Conservation (phyloP, 2,797 vertebrate genomes). For the Betta splendens region DNA sequence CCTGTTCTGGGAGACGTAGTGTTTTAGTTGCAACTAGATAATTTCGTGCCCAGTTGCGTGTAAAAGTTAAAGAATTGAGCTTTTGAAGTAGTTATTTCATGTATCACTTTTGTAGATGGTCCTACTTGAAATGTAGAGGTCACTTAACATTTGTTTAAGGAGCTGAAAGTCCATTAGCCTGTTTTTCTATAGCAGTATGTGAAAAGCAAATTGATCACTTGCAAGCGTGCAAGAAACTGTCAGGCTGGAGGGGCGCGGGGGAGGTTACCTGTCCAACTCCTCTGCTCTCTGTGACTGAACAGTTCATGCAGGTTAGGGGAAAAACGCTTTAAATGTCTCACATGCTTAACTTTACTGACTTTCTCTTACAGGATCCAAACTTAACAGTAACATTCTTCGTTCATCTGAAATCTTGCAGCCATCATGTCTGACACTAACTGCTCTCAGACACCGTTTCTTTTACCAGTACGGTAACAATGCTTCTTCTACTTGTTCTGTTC, state of each 20-base stretch:
- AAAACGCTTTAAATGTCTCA: slow-evolving; percentile 92
- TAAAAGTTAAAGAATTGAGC: slow-evolving; percentile 25
- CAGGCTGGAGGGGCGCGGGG: too few relatives aligned
- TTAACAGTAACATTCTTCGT: slow-evolving; percentile 63
- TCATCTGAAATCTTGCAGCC: slow-evolving; percentile 74
- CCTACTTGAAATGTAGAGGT: slow-evolving; percentile 70
- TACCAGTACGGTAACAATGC: slow-evolving; percentile 19
- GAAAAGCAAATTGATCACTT: slow-evolving; percentile 83
- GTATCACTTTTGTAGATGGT: slow-evolving; percentile 44
- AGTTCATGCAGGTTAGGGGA: slow-evolving; percentile 46
- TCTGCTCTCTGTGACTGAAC: slow-evolving; percentile 53
- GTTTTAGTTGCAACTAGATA: slow-evolving; percentile 5
- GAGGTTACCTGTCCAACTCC: too few relatives aligned
- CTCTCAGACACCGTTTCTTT: slow-evolving; percentile 25
- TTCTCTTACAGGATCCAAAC: too few relatives aligned
- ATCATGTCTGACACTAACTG: slow-evolving; percentile 52
- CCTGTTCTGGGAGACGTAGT: slow-evolving; percentile 17
- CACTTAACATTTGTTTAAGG: slow-evolving; percentile 40
- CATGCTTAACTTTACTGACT: too few relatives aligned
- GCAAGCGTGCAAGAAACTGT: slow-evolving; percentile 80
- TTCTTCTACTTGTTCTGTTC: slow-evolving; percentile 36
- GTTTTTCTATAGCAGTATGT: slow-evolving; percentile 48
- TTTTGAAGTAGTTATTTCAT: slow-evolving; percentile 41
- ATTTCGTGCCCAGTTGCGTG: slow-evolving; percentile 31
- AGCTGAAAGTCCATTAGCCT: slow-evolving; percentile 37